phyloP scores from a whole-genome alignment of 2,888 invertebrate species.

The Diogma glabrata region DNA sequence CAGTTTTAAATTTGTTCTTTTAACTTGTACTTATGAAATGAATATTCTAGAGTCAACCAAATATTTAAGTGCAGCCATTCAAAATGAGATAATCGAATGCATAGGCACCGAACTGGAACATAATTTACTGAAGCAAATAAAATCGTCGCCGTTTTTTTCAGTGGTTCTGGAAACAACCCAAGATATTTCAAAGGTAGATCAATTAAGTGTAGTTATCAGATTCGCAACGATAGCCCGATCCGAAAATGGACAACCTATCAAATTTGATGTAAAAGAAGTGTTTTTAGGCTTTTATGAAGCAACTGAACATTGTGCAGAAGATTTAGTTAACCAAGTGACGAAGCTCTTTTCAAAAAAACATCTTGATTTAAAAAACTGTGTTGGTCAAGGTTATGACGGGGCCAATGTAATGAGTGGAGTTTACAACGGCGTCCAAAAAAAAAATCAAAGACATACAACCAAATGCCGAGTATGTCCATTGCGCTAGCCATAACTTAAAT shows the following conservation, averaged over 20 bases:
- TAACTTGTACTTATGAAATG: too few species aligned
- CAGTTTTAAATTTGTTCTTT: too few species aligned
- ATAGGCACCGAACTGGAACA: slow-evolving; percentile 20
- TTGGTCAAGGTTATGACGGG: slow-evolving; percentile 15
- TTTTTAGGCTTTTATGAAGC: too few species aligned
- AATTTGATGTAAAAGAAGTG: slow-evolving; percentile 12
- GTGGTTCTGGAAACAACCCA: slow-evolving; percentile 24
- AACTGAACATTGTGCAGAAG: too few species aligned
- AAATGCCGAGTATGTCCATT: slow-evolving; percentile 16
- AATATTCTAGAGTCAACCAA: slow-evolving; percentile 22
- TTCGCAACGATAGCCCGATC: too few species aligned
- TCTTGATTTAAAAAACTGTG: slow-evolving; percentile 5
- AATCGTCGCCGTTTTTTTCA: slow-evolving; percentile 22
- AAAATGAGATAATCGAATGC: slow-evolving; percentile 21
- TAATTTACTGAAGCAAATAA: slow-evolving; percentile 21
- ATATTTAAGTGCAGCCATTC: slow-evolving; percentile 19
- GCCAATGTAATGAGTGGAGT: slow-evolving; percentile 14
- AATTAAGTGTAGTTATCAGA: slow-evolving; percentile 26
- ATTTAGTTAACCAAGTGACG: too few species aligned
- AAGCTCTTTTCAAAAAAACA: too few species aligned
- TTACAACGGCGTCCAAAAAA: slow-evolving; percentile 14
- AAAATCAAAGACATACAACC: slow-evolving; percentile 18
- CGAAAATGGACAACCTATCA: too few species aligned
- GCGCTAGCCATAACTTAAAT: slow-evolving; percentile 11
- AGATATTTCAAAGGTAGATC: slow-evolving; percentile 25